Conservation (phyloP, 2,888 invertebrate genomes). For the Synanthedon formicaeformis region DNA sequence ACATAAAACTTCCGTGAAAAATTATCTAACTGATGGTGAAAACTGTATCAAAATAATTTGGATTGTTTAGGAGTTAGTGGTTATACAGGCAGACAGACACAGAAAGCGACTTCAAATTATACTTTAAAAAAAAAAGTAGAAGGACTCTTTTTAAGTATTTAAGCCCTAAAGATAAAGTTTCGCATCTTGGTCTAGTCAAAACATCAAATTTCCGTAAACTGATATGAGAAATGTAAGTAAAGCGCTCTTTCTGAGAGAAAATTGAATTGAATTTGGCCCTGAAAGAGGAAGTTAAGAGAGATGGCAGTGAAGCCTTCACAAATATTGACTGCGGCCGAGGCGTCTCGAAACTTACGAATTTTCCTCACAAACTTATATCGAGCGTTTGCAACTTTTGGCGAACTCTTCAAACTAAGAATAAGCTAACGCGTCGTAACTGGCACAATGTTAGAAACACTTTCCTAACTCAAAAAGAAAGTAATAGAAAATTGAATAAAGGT, state of each 20-base stretch:
- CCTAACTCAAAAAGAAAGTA: no score
- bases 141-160: no score
- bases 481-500: no score
- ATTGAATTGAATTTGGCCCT: slow-evolving; percentile 34
- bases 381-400: background rate
- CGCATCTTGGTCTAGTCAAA: background rate
- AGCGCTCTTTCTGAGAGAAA: slow-evolving; percentile 27
- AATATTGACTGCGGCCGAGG: slow-evolving; percentile 39
- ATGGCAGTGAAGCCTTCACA: slow-evolving; percentile 30
- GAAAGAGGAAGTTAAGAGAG: slow-evolving; percentile 21
- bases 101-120: no score
- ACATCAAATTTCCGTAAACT: slow-evolving; percentile 20
- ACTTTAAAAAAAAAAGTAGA: no score
- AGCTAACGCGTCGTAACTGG: background rate
- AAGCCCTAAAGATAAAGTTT: background rate
- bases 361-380: slow-evolving; percentile 16
- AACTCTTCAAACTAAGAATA: background rate
- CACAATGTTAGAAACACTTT: no score
- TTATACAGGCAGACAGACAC: no score
- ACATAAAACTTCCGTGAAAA: no score
- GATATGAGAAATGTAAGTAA: slow-evolving; percentile 36
- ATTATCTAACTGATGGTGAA: no score
- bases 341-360: slow-evolving; percentile 25
- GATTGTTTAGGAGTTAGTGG: no score
- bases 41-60: no score